These are phyloP conservation scores for Lithobates pipiens DNA, from an alignment of 2,797 vertebrate species.

Conservation along the genomic window DNA sequence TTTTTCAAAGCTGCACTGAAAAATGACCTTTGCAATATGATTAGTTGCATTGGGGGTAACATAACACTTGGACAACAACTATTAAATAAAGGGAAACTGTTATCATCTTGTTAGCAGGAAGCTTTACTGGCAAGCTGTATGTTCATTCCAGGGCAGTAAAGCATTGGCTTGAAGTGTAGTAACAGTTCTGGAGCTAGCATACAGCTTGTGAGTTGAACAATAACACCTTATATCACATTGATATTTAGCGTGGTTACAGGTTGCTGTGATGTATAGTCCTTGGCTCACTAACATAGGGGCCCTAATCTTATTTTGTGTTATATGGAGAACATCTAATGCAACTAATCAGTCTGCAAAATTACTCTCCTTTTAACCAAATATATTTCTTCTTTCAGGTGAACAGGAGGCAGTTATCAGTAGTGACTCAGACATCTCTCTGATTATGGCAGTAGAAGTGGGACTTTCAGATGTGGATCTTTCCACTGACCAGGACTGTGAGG, in stretches of 20 bases:
- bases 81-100: too few species aligned
- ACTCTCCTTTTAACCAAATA: neutral
- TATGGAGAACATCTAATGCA: neutral
- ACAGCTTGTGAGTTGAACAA: too few species aligned
- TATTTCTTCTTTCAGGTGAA: constrained; percentile 80
- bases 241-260: neutral
- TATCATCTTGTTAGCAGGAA: too few species aligned
- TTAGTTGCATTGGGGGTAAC: too few species aligned
- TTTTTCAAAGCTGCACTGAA: too few species aligned
- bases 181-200: too few species aligned
- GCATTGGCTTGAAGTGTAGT: too few species aligned
- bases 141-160: too few species aligned
- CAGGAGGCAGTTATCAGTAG: constrained; percentile 89
- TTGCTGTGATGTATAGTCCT: neutral
- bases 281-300: neutral
- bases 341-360: neutral
- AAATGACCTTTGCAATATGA: too few species aligned
- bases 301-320: neutral
- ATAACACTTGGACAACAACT: too few species aligned
- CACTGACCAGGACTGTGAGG: constrained; percentile 83
- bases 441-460: constrained; percentile 84
- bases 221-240: too few species aligned
- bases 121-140: too few species aligned
- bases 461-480: constrained; percentile 86
- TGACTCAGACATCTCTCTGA: constrained; percentile 88